Evolutionary conservation across 2,888 invertebrate species (phyloP), one percentile per base, ranked within the genome.

Genomic region (Lydus trimaculatus): DNA sequence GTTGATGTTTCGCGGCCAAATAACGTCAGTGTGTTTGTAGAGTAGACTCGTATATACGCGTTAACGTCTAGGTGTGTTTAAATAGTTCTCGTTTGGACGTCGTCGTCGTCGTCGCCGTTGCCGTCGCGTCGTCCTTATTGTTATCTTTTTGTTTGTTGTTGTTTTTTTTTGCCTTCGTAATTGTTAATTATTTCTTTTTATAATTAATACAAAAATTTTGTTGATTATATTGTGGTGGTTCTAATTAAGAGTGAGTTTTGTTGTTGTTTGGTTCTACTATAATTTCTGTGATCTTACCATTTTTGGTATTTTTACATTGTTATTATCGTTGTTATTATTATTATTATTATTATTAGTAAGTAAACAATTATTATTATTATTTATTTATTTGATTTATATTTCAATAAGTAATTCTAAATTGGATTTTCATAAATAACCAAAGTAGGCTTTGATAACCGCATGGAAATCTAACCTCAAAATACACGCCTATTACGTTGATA

Each of bases 391-490:
- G 6, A 5, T n/a, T n/a, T n/a, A n/a, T n/a, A n/a, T n/a, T n/a
- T n/a, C n/a, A n/a, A n/a, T n/a, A n/a, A n/a, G n/a, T n/a, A n/a
- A n/a, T n/a, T n/a, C n/a, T n/a, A n/a, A n/a, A n/a, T n/a, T n/a
- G n/a, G n/a, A n/a, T 43, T 43, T 17, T n/a, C 2, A n/a, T 43
- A 17, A 43, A 36, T 6, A 1, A 17, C 17, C 11, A 7, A 17
- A 17, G 17, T 43, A 43, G 6, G n/a, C 17, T 17, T 43, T 0
- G 7, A 17, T n/a, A 48, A 9, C 20, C 48, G 48, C 48, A 8
- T 48, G 48, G 48, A 48, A 48, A 48, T 48, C 48, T 48, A 48
- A 48, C 48, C 48, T 48, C 48, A 48, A 48, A 48, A 48, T 20
- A 48, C 48, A 48, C 48, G 48, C 48, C 48, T 48, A 48, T 20